These are phyloP conservation scores for Lepidurus apus DNA, from an alignment of 1,140 invertebrate species.

Conservation along the genomic window DNA sequence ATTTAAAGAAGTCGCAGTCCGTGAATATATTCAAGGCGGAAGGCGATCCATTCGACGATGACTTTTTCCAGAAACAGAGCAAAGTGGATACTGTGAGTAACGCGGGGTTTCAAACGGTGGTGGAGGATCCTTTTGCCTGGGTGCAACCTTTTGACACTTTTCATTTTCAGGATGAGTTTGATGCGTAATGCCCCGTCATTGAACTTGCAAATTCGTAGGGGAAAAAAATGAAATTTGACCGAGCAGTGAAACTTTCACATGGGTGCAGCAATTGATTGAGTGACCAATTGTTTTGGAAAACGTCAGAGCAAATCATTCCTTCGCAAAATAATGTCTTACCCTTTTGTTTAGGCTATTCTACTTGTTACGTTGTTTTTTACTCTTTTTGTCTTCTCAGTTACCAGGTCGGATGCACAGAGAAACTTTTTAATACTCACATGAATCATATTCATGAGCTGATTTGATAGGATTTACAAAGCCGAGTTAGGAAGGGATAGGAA, in stretches of 20 bases:
- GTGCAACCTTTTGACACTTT: conserved; percentile 42
- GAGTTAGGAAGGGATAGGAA: background rate
- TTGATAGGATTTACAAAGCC: background rate
- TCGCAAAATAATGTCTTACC: background rate
- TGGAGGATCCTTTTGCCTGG: conserved; percentile 40
- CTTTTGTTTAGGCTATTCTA: background rate
- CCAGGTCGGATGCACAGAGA: background rate
- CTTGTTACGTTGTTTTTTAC: background rate
- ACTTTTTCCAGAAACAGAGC: conserved; percentile 62
- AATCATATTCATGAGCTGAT: background rate
- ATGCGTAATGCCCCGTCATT: background rate
- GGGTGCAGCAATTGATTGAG: background rate
- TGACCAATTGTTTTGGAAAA: background rate
- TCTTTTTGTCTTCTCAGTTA: background rate
- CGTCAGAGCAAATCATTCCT: conserved; percentile 14
- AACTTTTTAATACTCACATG: conserved; percentile 11
- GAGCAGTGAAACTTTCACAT: background rate
- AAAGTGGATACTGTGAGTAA: conserved; percentile 25
- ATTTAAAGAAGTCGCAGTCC: conserved; percentile 74
- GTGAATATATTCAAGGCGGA: conserved; percentile 76
- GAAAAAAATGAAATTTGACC: background rate
- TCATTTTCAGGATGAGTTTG: conserved; percentile 45
- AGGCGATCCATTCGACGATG: conserved; percentile 77
- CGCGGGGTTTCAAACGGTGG: conserved; percentile 28
- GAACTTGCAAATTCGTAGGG: background rate